Evolutionary conservation across 92 coral and sea anemone genomes (phyloP).

Genomic region (Epizoanthus rinbou): DNA sequence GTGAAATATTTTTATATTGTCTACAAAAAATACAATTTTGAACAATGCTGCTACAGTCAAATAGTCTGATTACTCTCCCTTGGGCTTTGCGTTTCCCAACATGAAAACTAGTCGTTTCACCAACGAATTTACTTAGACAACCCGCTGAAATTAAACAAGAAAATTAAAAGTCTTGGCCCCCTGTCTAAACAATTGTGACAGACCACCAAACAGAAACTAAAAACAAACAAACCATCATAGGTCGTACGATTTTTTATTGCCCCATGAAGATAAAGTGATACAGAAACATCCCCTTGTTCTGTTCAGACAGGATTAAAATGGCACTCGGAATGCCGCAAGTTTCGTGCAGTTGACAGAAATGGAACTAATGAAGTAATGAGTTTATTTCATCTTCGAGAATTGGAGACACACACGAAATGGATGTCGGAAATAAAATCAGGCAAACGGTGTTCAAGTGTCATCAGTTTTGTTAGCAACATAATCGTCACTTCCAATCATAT

Average conservation of each 20-base stretch:
- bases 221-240: neutral
- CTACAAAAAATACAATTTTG: neutral
- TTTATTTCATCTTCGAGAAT: neutral
- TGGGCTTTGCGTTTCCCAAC: neutral
- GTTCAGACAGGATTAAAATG: neutral
- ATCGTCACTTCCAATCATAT: neutral
- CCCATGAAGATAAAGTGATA: neutral
- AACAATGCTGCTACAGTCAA: neutral
- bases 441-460: neutral
- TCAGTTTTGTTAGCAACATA: neutral
- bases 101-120: neutral
- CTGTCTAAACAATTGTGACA: neutral
- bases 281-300: neutral
- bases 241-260: neutral
- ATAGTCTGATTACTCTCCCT: neutral
- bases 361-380: neutral
- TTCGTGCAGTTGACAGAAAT: neutral
- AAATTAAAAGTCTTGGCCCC: neutral
- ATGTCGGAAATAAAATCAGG: neutral
- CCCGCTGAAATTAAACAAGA: neutral
- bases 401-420: conserved; percentile 8
- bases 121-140: neutral
- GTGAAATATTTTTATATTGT: neutral
- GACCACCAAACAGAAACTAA: neutral
- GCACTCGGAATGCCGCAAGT: neutral